Evolutionary conservation across 2,113 vertebrate genomes (phyloP).

Genomic region (Saimiri boliviensis): DNA sequence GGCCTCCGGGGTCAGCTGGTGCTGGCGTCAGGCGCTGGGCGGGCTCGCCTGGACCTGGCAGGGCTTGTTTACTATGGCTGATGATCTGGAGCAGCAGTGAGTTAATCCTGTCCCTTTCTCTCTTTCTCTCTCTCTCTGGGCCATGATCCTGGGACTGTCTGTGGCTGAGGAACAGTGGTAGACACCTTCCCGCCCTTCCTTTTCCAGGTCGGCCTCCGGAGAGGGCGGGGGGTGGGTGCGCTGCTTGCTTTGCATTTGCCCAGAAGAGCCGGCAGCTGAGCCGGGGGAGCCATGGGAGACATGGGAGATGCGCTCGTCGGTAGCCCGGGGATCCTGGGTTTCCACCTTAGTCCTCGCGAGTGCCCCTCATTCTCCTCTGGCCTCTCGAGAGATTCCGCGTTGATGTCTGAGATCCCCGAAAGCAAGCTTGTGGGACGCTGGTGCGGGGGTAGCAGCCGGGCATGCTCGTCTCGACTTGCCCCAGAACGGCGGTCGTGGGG

Average conservation of each 20-base stretch:
- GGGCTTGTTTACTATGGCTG: constrained; percentile 82
- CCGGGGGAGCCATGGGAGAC: not conserved
- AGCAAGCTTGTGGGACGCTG: not conserved
- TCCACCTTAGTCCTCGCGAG: not conserved
- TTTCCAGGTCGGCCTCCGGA: constrained; percentile 62
- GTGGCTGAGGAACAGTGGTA: constrained; percentile 61
- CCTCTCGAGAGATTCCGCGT: not conserved
- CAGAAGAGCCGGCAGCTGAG: not conserved
- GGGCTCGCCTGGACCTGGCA: constrained; percentile 59
- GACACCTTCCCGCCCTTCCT: constrained; percentile 61
- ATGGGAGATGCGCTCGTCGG: not conserved
- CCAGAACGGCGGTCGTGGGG: not conserved
- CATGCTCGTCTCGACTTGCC: not conserved
- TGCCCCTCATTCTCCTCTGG: not conserved
- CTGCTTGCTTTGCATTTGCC: constrained; percentile 43
- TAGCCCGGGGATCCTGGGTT: not conserved
- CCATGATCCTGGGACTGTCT: constrained; percentile 60
- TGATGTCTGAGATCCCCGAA: not conserved
- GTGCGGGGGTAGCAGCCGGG: not conserved
- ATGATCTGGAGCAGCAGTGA: constrained; percentile 84
- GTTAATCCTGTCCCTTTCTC: constrained; percentile 68
- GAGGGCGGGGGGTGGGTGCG: constrained; percentile 18
- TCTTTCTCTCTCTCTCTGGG: constrained; percentile 52
- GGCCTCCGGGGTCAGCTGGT: constrained; percentile 75
- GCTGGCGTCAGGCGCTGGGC: constrained; percentile 67